Percentiles rank a stretch among this genome's conserved stretches.
These are phyloP conservation scores for Slavum lentiscoides DNA, from an alignment of 2,888 invertebrate genomes.

Conservation along the genomic window DNA sequence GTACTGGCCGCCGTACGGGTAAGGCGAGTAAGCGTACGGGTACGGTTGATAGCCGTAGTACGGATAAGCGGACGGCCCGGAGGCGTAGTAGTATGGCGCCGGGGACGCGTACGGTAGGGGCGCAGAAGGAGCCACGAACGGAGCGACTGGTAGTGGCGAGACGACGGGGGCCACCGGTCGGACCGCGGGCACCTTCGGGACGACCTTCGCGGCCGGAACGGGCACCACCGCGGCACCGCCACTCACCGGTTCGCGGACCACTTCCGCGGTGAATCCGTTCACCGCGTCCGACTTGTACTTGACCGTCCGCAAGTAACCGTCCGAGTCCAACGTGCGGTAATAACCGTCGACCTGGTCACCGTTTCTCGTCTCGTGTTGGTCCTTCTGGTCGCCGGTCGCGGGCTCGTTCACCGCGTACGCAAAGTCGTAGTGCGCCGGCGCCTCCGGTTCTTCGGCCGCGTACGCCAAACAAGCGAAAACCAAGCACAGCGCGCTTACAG, in stretches of 20 bases:
- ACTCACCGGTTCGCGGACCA: slow-evolving; percentile 35
- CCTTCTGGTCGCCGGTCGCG: slow-evolving; percentile 57
- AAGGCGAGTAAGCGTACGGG: slow-evolving; percentile 38
- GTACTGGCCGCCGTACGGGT: slow-evolving; percentile 43
- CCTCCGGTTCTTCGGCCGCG: slow-evolving; percentile 43
- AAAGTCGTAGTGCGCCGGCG: slow-evolving; percentile 56
- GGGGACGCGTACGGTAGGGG: too few relatives aligned
- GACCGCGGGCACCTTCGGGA: neutral
- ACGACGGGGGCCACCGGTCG: neutral
- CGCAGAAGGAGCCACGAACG: too few relatives aligned
- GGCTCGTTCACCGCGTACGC: slow-evolving; percentile 57
- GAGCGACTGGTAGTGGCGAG: too few relatives aligned
- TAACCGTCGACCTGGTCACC: slow-evolving; percentile 57
- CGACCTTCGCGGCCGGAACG: neutral
- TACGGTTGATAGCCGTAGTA: slow-evolving; percentile 54
- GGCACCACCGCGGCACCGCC: slow-evolving; percentile 4
- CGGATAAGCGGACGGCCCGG: slow-evolving; percentile 35
- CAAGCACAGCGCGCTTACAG: neutral
- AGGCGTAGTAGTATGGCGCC: neutral
- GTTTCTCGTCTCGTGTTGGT: slow-evolving; percentile 57
- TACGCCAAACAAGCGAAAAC: neutral
- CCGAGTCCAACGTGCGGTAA: slow-evolving; percentile 57
- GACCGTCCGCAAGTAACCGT: slow-evolving; percentile 56
- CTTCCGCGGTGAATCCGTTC: slow-evolving; percentile 57
- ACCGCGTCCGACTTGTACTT: slow-evolving; percentile 57